Evolutionary conservation across 1,140 invertebrate species (phyloP).

Genomic region (Epicauta chinensis): DNA sequence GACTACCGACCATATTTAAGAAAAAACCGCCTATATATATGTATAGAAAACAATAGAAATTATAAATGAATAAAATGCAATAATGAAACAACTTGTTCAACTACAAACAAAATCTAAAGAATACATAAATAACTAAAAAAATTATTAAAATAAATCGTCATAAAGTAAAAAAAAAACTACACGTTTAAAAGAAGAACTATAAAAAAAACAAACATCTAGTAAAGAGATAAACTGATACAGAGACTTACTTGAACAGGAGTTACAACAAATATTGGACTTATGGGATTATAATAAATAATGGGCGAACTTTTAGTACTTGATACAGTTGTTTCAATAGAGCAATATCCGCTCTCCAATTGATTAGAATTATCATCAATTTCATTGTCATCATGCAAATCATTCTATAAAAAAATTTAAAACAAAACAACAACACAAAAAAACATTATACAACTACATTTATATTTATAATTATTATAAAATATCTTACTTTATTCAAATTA

Average conservation of each 20-base stretch:
- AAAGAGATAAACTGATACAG: too few relatives aligned
- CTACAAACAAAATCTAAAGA: neutral
- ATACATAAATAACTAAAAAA: neutral
- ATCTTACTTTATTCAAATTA: too few relatives aligned
- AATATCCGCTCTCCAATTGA: slow-evolving; percentile 17
- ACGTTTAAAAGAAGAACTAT: neutral
- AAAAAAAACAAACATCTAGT: neutral
- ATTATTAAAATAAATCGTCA: neutral
- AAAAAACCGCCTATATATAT: too few relatives aligned
- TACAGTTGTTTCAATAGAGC: slow-evolving; percentile 18
- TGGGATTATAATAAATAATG: slow-evolving; percentile 21
- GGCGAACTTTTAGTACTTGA: slow-evolving; percentile 9
- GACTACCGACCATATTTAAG: too few relatives aligned
- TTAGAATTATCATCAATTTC: slow-evolving; percentile 12
- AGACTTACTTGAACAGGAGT: slow-evolving; percentile 25
- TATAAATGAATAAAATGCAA: too few relatives aligned
- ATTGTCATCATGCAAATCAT: slow-evolving; percentile 11
- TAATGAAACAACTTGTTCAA: neutral
- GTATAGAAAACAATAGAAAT: too few relatives aligned
- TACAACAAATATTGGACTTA: slow-evolving; percentile 29
- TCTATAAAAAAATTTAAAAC: slow-evolving; percentile 10
- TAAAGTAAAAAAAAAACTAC: slow-evolving; percentile 4
- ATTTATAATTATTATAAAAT: too few relatives aligned
- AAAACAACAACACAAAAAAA: slow-evolving; percentile 10
- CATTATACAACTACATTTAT: too few relatives aligned